phyloP scores from a whole-genome alignment of 1,140 invertebrate species.

The Triops longicaudatus region DNA sequence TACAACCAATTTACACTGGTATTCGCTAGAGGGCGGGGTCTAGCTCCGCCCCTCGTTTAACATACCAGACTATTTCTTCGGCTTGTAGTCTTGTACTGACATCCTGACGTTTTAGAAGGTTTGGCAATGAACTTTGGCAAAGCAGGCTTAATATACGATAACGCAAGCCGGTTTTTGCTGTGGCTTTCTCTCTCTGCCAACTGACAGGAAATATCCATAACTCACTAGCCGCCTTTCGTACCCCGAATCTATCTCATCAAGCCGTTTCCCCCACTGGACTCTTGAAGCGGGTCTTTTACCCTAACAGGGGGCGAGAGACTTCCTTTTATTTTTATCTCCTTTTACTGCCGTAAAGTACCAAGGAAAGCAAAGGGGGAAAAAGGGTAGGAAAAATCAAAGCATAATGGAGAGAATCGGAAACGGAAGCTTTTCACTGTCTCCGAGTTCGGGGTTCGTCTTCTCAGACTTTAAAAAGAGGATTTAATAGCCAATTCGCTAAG shows the following conservation, averaged over 20 bases:
- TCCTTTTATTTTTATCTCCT: neutral
- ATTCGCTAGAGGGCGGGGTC: too few relatives aligned
- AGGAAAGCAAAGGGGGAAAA: neutral
- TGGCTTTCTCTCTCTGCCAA: neutral
- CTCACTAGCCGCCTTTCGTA: slow-evolving; percentile 5
- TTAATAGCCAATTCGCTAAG: slow-evolving; percentile 10
- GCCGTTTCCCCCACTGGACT: neutral
- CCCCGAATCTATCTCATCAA: slow-evolving; percentile 2
- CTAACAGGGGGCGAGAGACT: neutral
- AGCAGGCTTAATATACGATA: neutral
- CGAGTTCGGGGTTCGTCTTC: neutral
- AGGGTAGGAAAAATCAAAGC: neutral
- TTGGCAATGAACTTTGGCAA: neutral
- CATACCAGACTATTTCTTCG: neutral
- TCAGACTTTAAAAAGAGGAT: neutral
- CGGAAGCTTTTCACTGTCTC: neutral
- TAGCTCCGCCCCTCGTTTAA: too few relatives aligned
- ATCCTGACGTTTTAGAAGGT: neutral
- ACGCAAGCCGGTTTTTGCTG: neutral
- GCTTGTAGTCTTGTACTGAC: neutral
- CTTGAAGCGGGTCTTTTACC: neutral
- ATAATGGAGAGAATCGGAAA: neutral
- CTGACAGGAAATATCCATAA: slow-evolving; percentile 6
- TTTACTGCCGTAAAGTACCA: neutral
- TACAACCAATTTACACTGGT: neutral